Percentiles rank a stretch among this genome's conserved stretches.
Conservation (phyloP, 2,888 invertebrate species). For the Heteromurus nitidus region DNA sequence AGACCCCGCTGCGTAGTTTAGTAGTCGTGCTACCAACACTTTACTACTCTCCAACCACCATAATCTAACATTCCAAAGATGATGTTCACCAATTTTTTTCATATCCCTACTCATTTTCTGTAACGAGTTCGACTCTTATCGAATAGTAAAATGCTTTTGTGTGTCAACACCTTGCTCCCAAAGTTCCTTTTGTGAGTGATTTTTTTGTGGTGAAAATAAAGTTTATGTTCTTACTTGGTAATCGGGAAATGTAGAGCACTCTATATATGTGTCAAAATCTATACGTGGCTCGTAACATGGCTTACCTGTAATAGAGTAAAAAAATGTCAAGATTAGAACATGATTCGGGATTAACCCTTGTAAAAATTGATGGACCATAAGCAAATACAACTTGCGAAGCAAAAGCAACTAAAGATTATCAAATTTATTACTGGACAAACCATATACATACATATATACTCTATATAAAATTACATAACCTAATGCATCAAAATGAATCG, state of each 20-base stretch:
- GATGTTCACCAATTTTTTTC: background rate
- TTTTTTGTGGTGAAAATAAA: background rate
- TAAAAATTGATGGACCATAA: background rate
- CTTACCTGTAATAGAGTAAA: background rate
- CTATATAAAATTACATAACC: too few species aligned
- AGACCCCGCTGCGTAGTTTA: too few species aligned
- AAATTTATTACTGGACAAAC: background rate
- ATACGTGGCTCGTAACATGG: background rate
- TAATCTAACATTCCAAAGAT: background rate
- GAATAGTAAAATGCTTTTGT: background rate
- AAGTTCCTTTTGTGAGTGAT: background rate
- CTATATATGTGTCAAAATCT: background rate
- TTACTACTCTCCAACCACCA: background rate
- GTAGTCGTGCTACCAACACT: too few species aligned
- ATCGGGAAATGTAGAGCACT: background rate
- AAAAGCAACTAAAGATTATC: background rate
- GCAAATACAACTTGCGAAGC: background rate
- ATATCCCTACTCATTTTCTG: background rate
- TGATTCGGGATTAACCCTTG: too few species aligned
- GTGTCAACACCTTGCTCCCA: background rate
- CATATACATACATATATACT: too few species aligned
- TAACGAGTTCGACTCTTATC: background rate
- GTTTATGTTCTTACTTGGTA: background rate
- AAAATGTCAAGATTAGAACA: background rate
- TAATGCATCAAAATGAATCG: background rate